Evolutionary conservation across 1,140 invertebrate species (phyloP).

Genomic region (Thalassaphorura encarpata): DNA sequence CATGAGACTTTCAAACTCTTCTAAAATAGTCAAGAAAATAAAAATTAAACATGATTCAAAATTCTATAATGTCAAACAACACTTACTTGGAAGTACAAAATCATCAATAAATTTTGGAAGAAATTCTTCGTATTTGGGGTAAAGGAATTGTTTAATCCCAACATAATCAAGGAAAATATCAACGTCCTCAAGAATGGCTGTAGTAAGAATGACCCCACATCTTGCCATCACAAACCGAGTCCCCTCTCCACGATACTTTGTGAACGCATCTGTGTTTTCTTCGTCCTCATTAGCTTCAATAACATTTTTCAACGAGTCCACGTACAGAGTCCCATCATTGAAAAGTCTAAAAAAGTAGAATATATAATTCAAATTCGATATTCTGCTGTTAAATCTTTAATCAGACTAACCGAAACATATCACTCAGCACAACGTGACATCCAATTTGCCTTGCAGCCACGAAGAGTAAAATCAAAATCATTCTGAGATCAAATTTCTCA

Average conservation of each 20-base stretch:
- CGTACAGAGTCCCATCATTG: constrained; percentile 13
- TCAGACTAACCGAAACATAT: constrained; percentile 16
- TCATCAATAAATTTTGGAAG: constrained; percentile 24
- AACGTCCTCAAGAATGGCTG: neutral
- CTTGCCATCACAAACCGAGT: neutral
- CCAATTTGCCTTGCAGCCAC: constrained; percentile 23
- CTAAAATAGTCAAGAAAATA: constrained; percentile 6
- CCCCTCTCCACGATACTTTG: neutral
- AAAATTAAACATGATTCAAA: neutral
- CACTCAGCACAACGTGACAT: constrained; percentile 15
- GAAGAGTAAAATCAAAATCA: constrained; percentile 17
- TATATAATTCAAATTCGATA: neutral
- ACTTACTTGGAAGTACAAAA: constrained; percentile 21
- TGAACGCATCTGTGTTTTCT: neutral
- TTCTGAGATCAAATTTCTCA: neutral
- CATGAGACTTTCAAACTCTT: constrained; percentile 19
- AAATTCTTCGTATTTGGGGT: constrained; percentile 15
- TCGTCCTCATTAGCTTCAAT: neutral
- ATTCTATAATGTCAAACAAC: neutral
- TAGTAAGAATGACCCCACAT: neutral
- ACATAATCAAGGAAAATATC: constrained; percentile 16
- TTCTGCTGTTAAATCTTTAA: neutral
- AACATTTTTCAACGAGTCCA: neutral
- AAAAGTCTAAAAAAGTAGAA: constrained; percentile 9
- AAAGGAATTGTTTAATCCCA: constrained; percentile 15